phyloP scores from a whole-genome alignment of 2,888 invertebrate genomes.

The Osmoderma eremita region DNA sequence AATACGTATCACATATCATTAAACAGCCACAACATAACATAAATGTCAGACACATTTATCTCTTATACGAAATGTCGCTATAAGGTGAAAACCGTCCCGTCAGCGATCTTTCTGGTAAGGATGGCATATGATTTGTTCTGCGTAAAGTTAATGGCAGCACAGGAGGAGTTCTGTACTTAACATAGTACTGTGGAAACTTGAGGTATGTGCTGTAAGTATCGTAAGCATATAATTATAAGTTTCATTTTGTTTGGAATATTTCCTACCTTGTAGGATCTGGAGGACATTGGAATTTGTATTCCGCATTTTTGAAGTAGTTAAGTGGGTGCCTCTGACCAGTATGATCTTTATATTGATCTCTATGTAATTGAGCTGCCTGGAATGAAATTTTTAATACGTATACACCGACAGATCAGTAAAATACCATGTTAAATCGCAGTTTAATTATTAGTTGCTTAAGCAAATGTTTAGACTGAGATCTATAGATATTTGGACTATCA shows the following conservation, averaged over 20 bases:
- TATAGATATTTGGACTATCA: too few relatives aligned
- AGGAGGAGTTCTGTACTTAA: conserved; percentile 69
- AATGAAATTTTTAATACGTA: conserved; percentile 21
- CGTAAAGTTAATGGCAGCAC: conserved; percentile 67
- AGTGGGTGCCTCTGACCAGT: conserved; percentile 69
- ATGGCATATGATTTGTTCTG: conserved; percentile 65
- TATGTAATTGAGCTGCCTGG: conserved; percentile 69
- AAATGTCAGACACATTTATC: conserved; percentile 52
- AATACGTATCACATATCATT: too few relatives aligned
- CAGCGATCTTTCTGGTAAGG: conserved; percentile 69
- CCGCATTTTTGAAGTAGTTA: conserved; percentile 67
- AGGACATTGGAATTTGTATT: conserved; percentile 68
- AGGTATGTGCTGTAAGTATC: conserved; percentile 65
- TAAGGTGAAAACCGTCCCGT: conserved; percentile 68
- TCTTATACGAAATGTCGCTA: conserved; percentile 67
- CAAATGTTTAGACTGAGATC: too few relatives aligned
- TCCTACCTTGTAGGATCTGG: conserved; percentile 66
- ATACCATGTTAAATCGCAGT: too few relatives aligned
- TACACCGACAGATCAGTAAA: too few relatives aligned
- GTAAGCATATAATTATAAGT: not conserved
- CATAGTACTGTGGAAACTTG: conserved; percentile 68
- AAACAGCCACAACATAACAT: not conserved
- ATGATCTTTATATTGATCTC: conserved; percentile 72
- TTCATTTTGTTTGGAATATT: conserved; percentile 15
- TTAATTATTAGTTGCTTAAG: too few relatives aligned